Evolutionary conservation across 1,140 invertebrate species (phyloP), one percentile per base, ranked within the genome.

Genomic region (Bathynomus jamesi): DNA sequence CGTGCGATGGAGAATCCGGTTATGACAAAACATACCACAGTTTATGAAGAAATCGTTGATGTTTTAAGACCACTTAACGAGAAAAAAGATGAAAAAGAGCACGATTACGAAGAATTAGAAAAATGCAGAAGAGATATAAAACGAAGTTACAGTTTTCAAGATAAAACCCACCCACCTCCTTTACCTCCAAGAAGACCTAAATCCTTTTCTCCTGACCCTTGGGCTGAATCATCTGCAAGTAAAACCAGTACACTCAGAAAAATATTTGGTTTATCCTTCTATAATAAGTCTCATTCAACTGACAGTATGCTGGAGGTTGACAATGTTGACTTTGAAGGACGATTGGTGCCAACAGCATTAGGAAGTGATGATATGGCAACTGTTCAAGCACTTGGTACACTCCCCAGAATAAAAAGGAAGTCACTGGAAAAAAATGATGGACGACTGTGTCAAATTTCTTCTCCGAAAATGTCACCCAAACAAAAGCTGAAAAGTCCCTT

Each of bases 281-380:
- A 74, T 61, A 74, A 67, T 61, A 77, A 77, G 63, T 77, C 76
- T 32, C 76, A 77, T 69, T 77, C 76, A 8, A 73, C 72, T 32
- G 76, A 77, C 46, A 77, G 76, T 63, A 77, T 77, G 76, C 66
- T 77, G n/a, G 76, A 77, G 32, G 73, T 77, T 53, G 75, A 76
- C 10, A 70, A n/a, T 27, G 65, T 71, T 7, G 69, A 67, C 28
- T 71, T 71, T 65, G 75, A 70, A 2, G 61, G 64, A 5, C 69
- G 69, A 2, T 29, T 70, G 62, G 69, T 72, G 30, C 53, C 73
- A 4, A 72, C 69, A 32, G 67, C 70, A 28, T 60, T 77, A 67
- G 76, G 69, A 29, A 77, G 76, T 28, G 70, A 65, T 24, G 76
- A 77, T 27, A 62, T 77, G 61, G 72, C 76, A 2, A 65, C 71